A percentile compares a stretch with the other conserved stretches of the same genome.
Conservation (phyloP, 1,140 invertebrate genomes). For the Polyergus mexicanus region DNA sequence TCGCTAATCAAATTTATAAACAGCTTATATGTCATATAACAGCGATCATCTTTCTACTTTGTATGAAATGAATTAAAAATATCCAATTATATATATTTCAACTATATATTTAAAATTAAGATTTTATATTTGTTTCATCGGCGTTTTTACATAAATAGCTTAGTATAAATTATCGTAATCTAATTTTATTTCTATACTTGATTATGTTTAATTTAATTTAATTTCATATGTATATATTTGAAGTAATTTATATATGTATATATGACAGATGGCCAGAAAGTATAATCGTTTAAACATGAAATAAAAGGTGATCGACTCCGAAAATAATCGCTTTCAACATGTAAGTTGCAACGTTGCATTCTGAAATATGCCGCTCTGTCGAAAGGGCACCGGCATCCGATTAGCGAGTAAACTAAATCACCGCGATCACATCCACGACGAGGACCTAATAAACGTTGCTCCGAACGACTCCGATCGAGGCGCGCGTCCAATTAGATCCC, state of each 20-base stretch:
- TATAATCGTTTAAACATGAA: neutral
- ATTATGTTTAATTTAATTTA: neutral
- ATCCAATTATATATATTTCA: neutral
- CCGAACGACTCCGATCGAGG: constrained; percentile 10
- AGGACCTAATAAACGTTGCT: constrained; percentile 40
- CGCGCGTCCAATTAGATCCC: constrained; percentile 50
- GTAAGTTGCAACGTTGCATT: neutral
- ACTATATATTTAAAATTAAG: neutral
- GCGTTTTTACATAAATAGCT: neutral
- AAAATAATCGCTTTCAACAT: neutral
- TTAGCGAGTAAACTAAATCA: constrained; percentile 24
- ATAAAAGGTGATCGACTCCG: neutral
- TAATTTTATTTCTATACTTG: neutral
- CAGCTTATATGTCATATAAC: constrained; percentile 18
- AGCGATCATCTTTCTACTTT: constrained; percentile 14
- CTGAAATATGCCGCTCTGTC: neutral
- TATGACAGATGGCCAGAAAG: neutral
- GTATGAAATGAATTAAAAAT: neutral
- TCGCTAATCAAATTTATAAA: constrained; percentile 29
- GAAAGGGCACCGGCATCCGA: constrained; percentile 20
- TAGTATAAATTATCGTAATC: neutral
- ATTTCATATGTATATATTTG: neutral
- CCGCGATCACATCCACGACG: constrained; percentile 13
- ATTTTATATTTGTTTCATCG: neutral
- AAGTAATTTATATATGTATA: neutral